A percentile compares a stretch with the other conserved stretches of the same genome.
Conservation (phyloP, 2,888 invertebrate species). For the Drosophila paucipuncta region DNA sequence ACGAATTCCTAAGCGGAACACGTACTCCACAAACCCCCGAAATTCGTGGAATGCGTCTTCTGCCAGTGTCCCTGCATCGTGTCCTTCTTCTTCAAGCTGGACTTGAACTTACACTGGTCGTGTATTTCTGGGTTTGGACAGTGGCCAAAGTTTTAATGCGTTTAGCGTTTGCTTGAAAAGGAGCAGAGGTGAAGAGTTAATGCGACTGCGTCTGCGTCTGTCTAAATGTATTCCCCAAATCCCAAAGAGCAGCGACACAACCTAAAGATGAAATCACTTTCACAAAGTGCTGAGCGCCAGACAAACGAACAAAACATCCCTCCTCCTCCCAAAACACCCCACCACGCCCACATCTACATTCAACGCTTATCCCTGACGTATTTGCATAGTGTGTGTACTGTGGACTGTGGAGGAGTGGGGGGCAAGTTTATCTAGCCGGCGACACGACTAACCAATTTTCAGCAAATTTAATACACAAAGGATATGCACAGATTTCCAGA, state of each 20-base stretch:
- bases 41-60: constrained; percentile 69
- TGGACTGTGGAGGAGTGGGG: neutral
- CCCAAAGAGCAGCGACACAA: constrained; percentile 39
- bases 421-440: constrained; percentile 72
- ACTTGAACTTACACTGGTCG: constrained; percentile 10
- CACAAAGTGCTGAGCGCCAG: constrained; percentile 66
- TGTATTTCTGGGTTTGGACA: constrained; percentile 5
- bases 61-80: neutral
- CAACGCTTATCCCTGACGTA: constrained; percentile 53
- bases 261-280: constrained; percentile 69
- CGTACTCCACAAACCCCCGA: constrained; percentile 68
- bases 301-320: constrained; percentile 16
- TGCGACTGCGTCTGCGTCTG: constrained; percentile 39
- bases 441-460: constrained; percentile 82
- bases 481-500: constrained; percentile 64
- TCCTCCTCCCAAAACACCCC: neutral
- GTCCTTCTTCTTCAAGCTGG: constrained; percentile 18
- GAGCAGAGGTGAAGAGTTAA: constrained; percentile 63
- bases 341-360: constrained; percentile 27
- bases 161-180: constrained; percentile 34
- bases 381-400: constrained; percentile 36
- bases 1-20: constrained; percentile 77
- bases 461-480: constrained; percentile 80
- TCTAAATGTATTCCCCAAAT: constrained; percentile 66
- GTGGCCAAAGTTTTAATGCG: constrained; percentile 65